Evolutionary conservation across 23 tunicate species (phyloP), one percentile per base, ranked within the genome.

Genomic region (Aplidium turbinatum): DNA sequence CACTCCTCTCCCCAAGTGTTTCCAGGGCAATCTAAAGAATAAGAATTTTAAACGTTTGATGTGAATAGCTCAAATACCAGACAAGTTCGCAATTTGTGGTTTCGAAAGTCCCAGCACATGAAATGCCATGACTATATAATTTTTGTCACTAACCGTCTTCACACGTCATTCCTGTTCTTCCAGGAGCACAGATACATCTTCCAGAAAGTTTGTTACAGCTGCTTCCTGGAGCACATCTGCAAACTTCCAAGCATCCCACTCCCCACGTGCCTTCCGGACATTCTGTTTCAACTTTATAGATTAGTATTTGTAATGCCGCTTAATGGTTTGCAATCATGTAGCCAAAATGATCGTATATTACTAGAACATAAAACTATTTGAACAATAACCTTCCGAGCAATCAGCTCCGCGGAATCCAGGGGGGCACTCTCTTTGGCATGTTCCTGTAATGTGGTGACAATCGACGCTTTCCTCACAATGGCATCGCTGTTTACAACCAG

Each of bases 181-280:
- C 99, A 26, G 86, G 81, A 34, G 73, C 73, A 54, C 99, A 94
- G 20, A 75, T 29, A 48, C 99, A 94, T 25, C 34, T 39, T 56
- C 99, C 99, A 4, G 82, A 65, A 5, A 63, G 35, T 46, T 57
- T 57, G 69, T 94, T 75, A 46, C 99, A 94, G 33, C 45, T 47
- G 34, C 95, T 72, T 24, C 95, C 95, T 26, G 39, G 60, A 1
- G 89, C 95, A 35, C 99, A 94, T 36, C 64, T 61, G 54, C 99
- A 94, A 2, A 73, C 52, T 55, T 94, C 82, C 77, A 94, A 72
- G 47, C 99, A 94, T 35, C 76, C 72, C 0, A 58, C 78, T 19
- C 99, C 99, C 99, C 99, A 94, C 11, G 85, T 94, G 7, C 95
- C 99, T 16, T 69, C 73, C 16, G 24, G 27, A 79, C 97, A 91